Evolutionary conservation across 1,140 invertebrate genomes (phyloP), one percentile per base, ranked within the genome.

Genomic region (Anagrus nilaparvatae): DNA sequence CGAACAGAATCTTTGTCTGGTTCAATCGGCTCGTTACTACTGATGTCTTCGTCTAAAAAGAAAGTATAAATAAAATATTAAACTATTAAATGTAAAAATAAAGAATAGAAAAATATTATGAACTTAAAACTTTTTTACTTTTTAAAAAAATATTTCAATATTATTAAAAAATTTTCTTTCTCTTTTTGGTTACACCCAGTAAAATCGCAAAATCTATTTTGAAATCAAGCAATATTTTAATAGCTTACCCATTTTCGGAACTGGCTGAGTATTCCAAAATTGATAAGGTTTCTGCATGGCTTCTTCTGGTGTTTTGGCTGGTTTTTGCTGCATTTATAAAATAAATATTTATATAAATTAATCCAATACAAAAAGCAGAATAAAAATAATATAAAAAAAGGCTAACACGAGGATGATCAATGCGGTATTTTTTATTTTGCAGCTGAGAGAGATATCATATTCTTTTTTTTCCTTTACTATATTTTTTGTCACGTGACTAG

Each of bases 251-350:
- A 98, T 81, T 77, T 93, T 93, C 39, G 95, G 94, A 44, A 99
- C 96, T 12, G 97, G 97, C 62, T 99, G 97, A 23, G 97, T 99
- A 46, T 85, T 92, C 97, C 97, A 99, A 72, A 99, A 99, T 61
- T 93, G 78, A 70, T 90, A 97, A 43, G 81, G 76, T 59, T 93
- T 92, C 55, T 80, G 81, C 55, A 77, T 54, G 17, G 79, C 80
- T 59, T 82, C 79, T 63, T 86, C 81, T 21, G 77, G 75, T 18
- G 82, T 85, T 70, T 84, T 84, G 8, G 81, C 82, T 43, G 82
- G 78, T 59, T 82, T 83, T 53, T 82, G 79, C 55, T 82, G 76
- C 36, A 82, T 46, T n/a, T n/a, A n/a, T n/a, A n/a, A n/a, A n/a
- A n/a, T n/a, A n/a, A n/a, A n/a, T n/a, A n/a, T n/a, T n/a, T n/a